These are phyloP conservation scores for Hemichromis elongatus DNA, from an alignment of 2,113 vertebrate genomes.

Conservation along the genomic window DNA sequence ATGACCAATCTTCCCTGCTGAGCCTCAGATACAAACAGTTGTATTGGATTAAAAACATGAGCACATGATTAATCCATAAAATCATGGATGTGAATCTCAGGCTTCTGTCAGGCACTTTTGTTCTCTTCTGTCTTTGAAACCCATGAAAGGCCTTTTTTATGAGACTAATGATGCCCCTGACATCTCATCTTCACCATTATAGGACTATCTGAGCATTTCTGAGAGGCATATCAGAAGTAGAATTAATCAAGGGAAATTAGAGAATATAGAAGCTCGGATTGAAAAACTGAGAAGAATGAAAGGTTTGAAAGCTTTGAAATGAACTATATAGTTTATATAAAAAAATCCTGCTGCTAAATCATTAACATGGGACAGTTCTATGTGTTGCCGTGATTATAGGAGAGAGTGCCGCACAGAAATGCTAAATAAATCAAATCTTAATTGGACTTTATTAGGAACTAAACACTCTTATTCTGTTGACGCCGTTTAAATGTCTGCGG, in stretches of 20 bases:
- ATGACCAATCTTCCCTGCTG: not conserved
- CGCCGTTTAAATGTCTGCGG: accelerated
- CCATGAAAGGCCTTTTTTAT: not conserved
- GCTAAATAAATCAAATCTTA: not conserved
- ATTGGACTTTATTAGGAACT: not conserved
- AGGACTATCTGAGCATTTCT: not conserved
- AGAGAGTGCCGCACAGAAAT: not conserved
- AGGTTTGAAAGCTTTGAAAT: not conserved
- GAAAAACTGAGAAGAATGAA: not conserved
- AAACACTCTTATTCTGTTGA: not conserved
- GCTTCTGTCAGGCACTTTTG: not conserved
- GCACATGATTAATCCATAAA: not conserved
- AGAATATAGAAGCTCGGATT: not conserved
- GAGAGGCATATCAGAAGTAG: not conserved
- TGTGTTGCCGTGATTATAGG: not conserved
- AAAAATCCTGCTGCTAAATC: not conserved
- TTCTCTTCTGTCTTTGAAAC: not conserved
- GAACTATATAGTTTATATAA: not conserved
- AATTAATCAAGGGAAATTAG: not conserved
- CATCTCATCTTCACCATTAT: not conserved
- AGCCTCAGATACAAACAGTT: not conserved
- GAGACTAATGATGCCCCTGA: not conserved
- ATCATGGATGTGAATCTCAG: not conserved
- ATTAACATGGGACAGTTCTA: not conserved
- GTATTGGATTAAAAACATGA: not conserved